Base-by-base conservation (phyloP, 2,797 vertebrate species). In the Rhynchotus rufescens region DNA sequence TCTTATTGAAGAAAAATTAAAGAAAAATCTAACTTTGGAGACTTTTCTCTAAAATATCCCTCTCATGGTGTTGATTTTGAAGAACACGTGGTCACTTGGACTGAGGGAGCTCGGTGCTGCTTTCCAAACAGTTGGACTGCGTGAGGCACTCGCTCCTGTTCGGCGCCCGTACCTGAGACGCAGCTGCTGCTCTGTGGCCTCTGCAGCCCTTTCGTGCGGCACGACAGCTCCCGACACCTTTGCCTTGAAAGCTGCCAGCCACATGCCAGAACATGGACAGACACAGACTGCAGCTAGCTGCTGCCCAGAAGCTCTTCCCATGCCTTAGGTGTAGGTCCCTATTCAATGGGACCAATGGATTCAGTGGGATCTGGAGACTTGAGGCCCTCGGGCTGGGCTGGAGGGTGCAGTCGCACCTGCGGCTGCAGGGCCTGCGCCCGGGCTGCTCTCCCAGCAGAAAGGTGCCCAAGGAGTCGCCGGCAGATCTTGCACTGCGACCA, bases 321-420 rank as follows among this genome's bases (percentile, higher is more conserved):
- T 56, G 88, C 23, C 42, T 73, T 38, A 81, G 68, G 13, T 34
- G n/a, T 44, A 73, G 61, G 36, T 84, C 49, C 57, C 77, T 64
- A 93, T 82, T 67, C 73, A 77, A 36, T 40, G 40, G 77, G 30
- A 86, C 87, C 36, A 36, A 36, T 36, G 36, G 8, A 36, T 36
- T 36, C 36, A 36, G 10, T 49, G n/a, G 45, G 68, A 80, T 15
- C 22, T 5, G 3, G 65, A 90, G 87, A 80, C 72, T 67, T 52
- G 52, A 72, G 45, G 79, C 90, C 85, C 85, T 92, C 69, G 88
- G 93, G 84, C 89, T 73, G 90, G 86, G 81, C 82, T 90, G 82
- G 73, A 93, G 95, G 91, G 95, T 88, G 93, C 94, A 95, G 76
- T 42, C 89, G 88, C 83, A 20, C 47, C 82, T 71, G 68, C 94